Evolutionary conservation across 2,797 vertebrate species (phyloP).

Genomic region (Amblyopsis hoosieri): DNA sequence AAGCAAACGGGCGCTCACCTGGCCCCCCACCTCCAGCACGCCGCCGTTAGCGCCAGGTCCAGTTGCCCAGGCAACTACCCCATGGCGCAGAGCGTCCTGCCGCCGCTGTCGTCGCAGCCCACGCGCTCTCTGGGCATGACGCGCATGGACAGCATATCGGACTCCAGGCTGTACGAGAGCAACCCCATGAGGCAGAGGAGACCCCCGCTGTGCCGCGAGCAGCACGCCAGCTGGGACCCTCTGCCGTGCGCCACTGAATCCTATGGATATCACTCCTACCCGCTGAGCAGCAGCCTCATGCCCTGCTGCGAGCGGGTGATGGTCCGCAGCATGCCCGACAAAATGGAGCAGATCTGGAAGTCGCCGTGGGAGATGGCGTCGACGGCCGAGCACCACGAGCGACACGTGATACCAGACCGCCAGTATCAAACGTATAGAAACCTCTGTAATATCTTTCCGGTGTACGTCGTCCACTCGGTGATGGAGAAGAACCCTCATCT

Average conservation of each 20-base stretch:
- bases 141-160: constrained; percentile 98
- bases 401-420: constrained; percentile 91
- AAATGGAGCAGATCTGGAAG: constrained; percentile 98
- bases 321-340: constrained; percentile 98
- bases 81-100: constrained; percentile 84
- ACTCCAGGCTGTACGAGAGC: constrained; percentile 95
- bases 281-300: constrained; percentile 91
- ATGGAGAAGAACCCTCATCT: constrained; percentile 99
- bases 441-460: constrained; percentile 98
- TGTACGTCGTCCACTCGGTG: constrained; percentile 91
- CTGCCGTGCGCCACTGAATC: constrained; percentile 88
- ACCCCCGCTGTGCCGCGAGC: constrained; percentile 96
- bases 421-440: constrained; percentile 98
- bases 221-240: constrained; percentile 98
- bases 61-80: constrained; percentile 96
- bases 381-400: constrained; percentile 84
- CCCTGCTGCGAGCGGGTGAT: constrained; percentile 96
- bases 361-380: constrained; percentile 89
- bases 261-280: constrained; percentile 90
- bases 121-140: constrained; percentile 97
- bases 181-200: constrained; percentile 91
- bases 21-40: constrained; percentile 87
- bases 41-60: constrained; percentile 85
- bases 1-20: constrained; percentile 90
- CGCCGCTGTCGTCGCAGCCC: constrained; percentile 84